Percentiles rank a stretch among this genome's conserved stretches.
Conservation (phyloP, 1,140 invertebrate species). For the Planococcus citri region DNA sequence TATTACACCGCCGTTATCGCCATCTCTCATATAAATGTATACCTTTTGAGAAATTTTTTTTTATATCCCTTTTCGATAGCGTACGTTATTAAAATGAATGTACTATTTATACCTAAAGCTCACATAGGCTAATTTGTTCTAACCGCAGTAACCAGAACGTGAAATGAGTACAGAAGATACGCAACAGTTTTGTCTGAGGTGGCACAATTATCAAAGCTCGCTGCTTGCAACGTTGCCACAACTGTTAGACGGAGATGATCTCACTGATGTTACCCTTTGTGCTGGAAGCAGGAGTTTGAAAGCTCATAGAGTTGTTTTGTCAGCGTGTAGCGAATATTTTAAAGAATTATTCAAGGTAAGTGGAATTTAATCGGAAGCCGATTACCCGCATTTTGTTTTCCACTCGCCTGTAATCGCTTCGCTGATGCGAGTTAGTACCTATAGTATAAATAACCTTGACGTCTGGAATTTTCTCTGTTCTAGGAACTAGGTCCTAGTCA, state of each 20-base stretch:
- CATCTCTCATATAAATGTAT: no score
- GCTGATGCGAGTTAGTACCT: no score
- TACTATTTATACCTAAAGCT: no score
- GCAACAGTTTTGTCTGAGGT: conserved; percentile 60
- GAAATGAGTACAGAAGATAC: conserved; percentile 42
- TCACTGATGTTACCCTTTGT: conserved; percentile 80
- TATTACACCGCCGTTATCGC: neutral
- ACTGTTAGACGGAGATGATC: conserved; percentile 64
- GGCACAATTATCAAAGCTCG: conserved; percentile 68
- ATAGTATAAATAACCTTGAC: neutral
- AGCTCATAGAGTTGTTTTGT: conserved; percentile 76
- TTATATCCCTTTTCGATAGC: neutral
- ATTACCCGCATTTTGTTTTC: neutral
- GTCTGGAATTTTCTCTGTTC: conserved; percentile 27
- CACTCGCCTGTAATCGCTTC: no score
- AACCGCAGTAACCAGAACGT: neutral
- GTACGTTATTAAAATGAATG: neutral
- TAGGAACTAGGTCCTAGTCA: conserved; percentile 54
- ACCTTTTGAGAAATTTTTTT: neutral
- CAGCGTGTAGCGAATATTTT: conserved; percentile 85
- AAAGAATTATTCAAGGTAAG: conserved; percentile 66
- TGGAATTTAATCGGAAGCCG: neutral
- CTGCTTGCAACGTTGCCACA: conserved; percentile 69
- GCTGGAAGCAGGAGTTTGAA: conserved; percentile 65
- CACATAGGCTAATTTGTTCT: neutral